phyloP scores from a whole-genome alignment of 2,113 vertebrate genomes.

The Symphodus melops region DNA sequence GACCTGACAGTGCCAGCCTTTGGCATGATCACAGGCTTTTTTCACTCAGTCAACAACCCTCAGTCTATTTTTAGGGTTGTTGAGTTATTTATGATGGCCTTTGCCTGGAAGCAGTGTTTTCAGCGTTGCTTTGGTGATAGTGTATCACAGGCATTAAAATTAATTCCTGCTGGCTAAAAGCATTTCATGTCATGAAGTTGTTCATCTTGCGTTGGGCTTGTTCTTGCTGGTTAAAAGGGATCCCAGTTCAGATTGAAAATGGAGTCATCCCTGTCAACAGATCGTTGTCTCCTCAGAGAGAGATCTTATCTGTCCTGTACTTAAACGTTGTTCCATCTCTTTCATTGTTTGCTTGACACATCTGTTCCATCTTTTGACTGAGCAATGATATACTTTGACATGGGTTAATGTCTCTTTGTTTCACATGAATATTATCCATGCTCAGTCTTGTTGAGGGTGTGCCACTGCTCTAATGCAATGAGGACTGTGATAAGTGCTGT shows the following conservation, averaged over 20 bases:
- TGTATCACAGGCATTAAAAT: slow-evolving; percentile 10
- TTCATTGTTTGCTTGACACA: not conserved
- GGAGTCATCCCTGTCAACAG: not conserved
- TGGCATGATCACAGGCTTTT: slow-evolving; percentile 46
- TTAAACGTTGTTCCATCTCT: not conserved
- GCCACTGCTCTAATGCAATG: not conserved
- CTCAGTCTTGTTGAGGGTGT: not conserved
- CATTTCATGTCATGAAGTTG: not conserved
- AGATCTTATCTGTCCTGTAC: too few relatives aligned
- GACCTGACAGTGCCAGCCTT: slow-evolving; percentile 53
- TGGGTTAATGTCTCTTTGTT: not conserved
- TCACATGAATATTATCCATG: not conserved
- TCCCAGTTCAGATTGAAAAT: not conserved
- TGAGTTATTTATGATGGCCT: slow-evolving; percentile 69
- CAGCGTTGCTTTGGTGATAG: slow-evolving; percentile 24
- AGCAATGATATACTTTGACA: not conserved
- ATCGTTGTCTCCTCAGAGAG: too few relatives aligned
- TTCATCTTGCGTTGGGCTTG: not conserved
- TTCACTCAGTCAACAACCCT: not conserved
- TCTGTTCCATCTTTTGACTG: not conserved
- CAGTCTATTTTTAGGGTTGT: slow-evolving; percentile 61
- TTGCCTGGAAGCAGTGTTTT: slow-evolving; percentile 58
- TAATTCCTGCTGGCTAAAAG: not conserved
- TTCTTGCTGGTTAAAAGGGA: not conserved
- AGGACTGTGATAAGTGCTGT: not conserved